Evolutionary conservation across 2,888 invertebrate species (phyloP), one percentile per base, ranked within the genome.

Genomic region (Allolobophora icterica): DNA sequence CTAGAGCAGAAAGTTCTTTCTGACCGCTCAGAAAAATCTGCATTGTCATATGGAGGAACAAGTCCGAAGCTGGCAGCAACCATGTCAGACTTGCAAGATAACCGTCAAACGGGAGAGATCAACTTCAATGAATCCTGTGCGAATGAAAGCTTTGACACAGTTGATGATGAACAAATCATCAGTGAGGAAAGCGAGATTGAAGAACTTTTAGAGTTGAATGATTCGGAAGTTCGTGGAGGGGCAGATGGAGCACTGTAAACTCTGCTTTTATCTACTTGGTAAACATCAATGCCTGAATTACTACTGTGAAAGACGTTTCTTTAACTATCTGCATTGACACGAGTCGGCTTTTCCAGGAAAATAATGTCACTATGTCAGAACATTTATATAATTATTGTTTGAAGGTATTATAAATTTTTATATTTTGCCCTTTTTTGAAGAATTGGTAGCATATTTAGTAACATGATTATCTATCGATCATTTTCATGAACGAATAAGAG

Each of bases 181-280:
- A 89, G 89, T 33, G 89, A 89, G 21, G 89, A 89, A 15, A 89
- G 89, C 38, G 91, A 92, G 71, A 91, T 91, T 5, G 92, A 92
- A 45, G 92, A 91, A 34, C 91, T 89, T 33, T 58, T 92, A 34
- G 45, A 40, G 35, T 87, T 87, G 38, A 87, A 87, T 35, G 87
- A 87, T 38, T 87, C 87, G 35, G 87, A n/a, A 8, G 71, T 71
- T 4, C 71, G 71, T 71, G 71, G 71, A n/a, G 71, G 71, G 71
- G 71, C 71, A 71, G 71, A 71, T 71, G 71, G 71, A 30, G 71
- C 71, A 71, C 71, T 71, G 30, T 71, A 71, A 71, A 71, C 52
- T 45, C 19, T 52, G n/a, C 8, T 71, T 71, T n/a, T 71, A n/a
- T 71, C 8, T 71, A n/a, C 71, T 71, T 71, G 30, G n/a, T 71